phyloP scores from a whole-genome alignment of 2,797 vertebrate species.

The Anguilla pacifica region DNA sequence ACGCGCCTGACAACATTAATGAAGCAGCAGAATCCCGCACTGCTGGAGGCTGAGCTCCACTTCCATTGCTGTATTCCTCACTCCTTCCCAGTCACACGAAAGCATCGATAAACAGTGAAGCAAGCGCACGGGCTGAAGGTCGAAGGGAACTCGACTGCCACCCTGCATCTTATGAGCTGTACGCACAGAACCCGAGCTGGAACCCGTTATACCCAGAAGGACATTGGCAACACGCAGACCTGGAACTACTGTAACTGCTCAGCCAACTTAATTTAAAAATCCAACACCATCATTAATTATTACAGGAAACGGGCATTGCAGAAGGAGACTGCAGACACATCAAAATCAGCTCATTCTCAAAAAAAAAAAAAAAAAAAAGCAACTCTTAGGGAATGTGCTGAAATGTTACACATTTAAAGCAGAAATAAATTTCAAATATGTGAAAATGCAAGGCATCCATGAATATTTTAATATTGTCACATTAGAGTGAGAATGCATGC shows the following conservation, averaged over 20 bases:
- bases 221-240: not conserved
- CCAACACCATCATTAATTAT: not conserved
- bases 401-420: not conserved
- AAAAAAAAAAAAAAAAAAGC: not conserved
- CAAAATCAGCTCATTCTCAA: not conserved
- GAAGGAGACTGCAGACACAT: not conserved
- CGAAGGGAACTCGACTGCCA: not conserved
- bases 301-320: not conserved
- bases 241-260: not conserved
- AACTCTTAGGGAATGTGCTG: not conserved
- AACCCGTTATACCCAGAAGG: too few relatives aligned
- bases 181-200: not conserved
- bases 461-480: not conserved
- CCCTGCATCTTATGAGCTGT: not conserved
- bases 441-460: not conserved
- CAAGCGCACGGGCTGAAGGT: not conserved
- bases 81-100: not conserved
- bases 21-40: not conserved
- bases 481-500: not conserved
- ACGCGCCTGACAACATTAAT: not conserved
- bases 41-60: too few relatives aligned
- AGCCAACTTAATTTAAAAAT: not conserved
- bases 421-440: not conserved
- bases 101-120: not conserved
- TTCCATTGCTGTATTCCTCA: not conserved